These are phyloP conservation scores for Syrista parreyssii DNA, from an alignment of 2,888 invertebrate genomes.

Conservation along the genomic window DNA sequence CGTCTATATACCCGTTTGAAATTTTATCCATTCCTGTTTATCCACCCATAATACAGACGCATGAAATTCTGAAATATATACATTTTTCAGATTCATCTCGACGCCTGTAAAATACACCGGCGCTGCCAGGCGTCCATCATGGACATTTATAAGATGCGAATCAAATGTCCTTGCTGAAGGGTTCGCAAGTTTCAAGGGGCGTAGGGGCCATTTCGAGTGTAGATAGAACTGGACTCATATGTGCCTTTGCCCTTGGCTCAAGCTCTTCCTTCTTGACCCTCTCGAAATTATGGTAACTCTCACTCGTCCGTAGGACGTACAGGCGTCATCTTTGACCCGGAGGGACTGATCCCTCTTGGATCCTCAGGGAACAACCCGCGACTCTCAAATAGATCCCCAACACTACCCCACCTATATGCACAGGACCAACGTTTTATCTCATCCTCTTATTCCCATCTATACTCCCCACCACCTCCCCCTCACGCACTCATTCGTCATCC, in stretches of 20 bases:
- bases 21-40: not conserved
- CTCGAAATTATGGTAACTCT: not conserved
- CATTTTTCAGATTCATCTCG: not conserved
- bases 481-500: slow-evolving; percentile 2
- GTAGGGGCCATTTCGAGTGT: not conserved
- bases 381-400: not conserved
- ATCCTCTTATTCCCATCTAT: not conserved
- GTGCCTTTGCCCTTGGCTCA: not conserved
- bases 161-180: not conserved
- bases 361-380: not conserved
- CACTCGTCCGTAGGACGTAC: not conserved
- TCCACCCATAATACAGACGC: not conserved
- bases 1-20: not conserved
- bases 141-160: slow-evolving; percentile 1
- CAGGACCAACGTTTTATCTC: not conserved
- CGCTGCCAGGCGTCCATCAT: not conserved
- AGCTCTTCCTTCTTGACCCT: not conserved
- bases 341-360: not conserved
- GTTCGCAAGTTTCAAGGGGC: not conserved
- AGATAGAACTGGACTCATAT: not conserved
- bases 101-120: not conserved
- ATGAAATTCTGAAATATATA: not conserved
- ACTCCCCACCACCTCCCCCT: not conserved
- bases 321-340: not conserved
- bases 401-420: not conserved